phyloP scores from a whole-genome alignment of 2,797 vertebrate genomes.

The Chelidonichthys spinosus region DNA sequence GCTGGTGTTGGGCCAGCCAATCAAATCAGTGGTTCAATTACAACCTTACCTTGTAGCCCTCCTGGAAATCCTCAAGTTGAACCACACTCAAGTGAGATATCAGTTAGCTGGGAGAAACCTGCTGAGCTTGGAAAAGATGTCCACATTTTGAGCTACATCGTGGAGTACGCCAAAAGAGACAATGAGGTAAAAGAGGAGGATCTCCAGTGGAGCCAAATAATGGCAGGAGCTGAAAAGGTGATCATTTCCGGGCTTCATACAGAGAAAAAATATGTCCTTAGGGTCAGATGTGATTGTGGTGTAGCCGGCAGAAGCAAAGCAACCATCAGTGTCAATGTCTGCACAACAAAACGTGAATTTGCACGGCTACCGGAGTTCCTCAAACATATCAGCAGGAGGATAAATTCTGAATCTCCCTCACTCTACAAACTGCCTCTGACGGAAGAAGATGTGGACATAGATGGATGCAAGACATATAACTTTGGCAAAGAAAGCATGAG shows the following conservation, averaged over 20 bases:
- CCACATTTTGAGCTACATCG: constrained; percentile 28
- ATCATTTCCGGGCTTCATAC: constrained; percentile 45
- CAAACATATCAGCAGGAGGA: constrained; percentile 11
- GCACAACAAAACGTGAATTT: constrained; percentile 25
- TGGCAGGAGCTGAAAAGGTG: neutral
- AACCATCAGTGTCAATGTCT: constrained; percentile 11
- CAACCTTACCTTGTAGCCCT: constrained; percentile 51
- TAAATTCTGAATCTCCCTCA: neutral
- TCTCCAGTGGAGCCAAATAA: constrained; percentile 33
- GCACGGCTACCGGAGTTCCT: constrained; percentile 13
- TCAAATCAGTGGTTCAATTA: constrained; percentile 24
- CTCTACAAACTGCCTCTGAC: constrained; percentile 40
- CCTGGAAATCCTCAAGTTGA: constrained; percentile 38
- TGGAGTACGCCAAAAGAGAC: constrained; percentile 33
- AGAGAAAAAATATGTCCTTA: constrained; percentile 44
- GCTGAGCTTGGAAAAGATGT: constrained; percentile 43
- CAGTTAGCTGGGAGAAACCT: constrained; percentile 52
- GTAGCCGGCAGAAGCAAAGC: constrained; percentile 45
- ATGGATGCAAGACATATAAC: constrained; percentile 15
- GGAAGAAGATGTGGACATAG: constrained; percentile 12
- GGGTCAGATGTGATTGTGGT: constrained; percentile 65
- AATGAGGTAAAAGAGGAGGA: neutral
- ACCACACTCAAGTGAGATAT: constrained; percentile 28
- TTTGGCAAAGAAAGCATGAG: constrained; percentile 33
- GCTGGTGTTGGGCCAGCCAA: constrained; percentile 45